Evolutionary conservation across 2,113 vertebrate species (phyloP), one percentile per base, ranked within the genome.

Genomic region (Apteryx mantelli): DNA sequence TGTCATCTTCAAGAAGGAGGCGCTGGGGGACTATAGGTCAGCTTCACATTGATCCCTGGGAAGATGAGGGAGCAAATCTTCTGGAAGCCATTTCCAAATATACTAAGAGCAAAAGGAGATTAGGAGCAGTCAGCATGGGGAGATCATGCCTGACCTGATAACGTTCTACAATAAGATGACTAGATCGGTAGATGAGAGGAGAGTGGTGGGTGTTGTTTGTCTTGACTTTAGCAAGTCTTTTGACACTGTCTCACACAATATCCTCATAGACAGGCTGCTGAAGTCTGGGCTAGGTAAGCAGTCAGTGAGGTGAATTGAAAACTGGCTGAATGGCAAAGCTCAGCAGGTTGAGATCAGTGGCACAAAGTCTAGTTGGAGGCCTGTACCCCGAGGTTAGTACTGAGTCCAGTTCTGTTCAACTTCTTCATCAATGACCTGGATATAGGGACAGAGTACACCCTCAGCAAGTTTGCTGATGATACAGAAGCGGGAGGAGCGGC

Each of bases 341-440:
- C 16, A 14, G n/a, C 20, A 18, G 55, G 25, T 26, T 52, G 52
- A 30, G 15, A 17, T 36, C 46, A 40, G 13, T 13, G 28, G 40
- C 40, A 34, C 2, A 1, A 56, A 64, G 56, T 50, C 12, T 11
- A 84, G 9, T 24, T n/a, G 48, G 64, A 42, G 56, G 40, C 40
- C 9, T 61, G 5, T 38, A 16, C 32, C 53, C 64, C 15, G 34
- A 11, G 53, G 13, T 26, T 52, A 53, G 17, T 76, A 16, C 3
- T 32, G 25, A 38, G 34, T 11, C 73, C 34, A n/a, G 32, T 40
- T 28, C 38, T 78, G 18, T 40, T 84, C 34, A 40, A 40, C 0
- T 2, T 55, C 21, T 28, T 69, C 20, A 22, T 16, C 18, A 19
- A 3, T 40, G 55, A 24, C 22, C 34, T 1, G 0, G 1, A 8